Percentiles rank a stretch among this genome's conserved stretches.
Evolutionary conservation across 2,797 vertebrate species (phyloP).

Genomic region (Distichodus sexfasciatus): DNA sequence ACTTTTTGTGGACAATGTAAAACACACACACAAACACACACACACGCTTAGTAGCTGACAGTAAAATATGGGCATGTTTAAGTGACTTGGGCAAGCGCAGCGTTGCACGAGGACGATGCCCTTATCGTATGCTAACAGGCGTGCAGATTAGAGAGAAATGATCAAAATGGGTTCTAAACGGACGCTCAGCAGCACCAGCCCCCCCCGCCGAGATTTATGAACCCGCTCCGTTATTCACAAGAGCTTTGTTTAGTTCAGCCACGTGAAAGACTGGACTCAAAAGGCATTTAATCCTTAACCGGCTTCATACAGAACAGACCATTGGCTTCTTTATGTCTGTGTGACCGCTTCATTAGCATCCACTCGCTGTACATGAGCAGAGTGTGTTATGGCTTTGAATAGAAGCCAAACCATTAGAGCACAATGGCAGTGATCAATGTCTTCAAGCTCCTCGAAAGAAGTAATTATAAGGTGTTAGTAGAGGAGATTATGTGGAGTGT

Average conservation of each 20-base stretch:
- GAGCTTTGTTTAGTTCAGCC: constrained; percentile 45
- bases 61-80: constrained; percentile 54
- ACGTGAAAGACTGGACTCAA: not conserved
- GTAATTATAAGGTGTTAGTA: not conserved
- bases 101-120: constrained; percentile 35
- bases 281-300: not conserved
- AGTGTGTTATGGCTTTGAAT: not conserved
- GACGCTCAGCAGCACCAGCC: constrained; percentile 28
- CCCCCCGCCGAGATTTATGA: constrained; percentile 52
- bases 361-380: not conserved
- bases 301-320: not conserved
- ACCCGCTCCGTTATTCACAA: constrained; percentile 48
- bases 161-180: constrained; percentile 45
- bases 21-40: not conserved
- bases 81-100: constrained; percentile 33
- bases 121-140: constrained; percentile 58
- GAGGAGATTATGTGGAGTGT: not conserved
- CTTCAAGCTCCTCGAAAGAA: not conserved
- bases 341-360: not conserved
- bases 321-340: not conserved
- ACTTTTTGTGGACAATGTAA: not conserved
- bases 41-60: constrained; percentile 35
- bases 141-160: constrained; percentile 55
- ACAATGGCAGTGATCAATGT: not conserved
- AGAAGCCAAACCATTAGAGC: not conserved